These are phyloP conservation scores for Archilochus colubris DNA, from an alignment of 2,113 vertebrate species.

Conservation along the genomic window DNA sequence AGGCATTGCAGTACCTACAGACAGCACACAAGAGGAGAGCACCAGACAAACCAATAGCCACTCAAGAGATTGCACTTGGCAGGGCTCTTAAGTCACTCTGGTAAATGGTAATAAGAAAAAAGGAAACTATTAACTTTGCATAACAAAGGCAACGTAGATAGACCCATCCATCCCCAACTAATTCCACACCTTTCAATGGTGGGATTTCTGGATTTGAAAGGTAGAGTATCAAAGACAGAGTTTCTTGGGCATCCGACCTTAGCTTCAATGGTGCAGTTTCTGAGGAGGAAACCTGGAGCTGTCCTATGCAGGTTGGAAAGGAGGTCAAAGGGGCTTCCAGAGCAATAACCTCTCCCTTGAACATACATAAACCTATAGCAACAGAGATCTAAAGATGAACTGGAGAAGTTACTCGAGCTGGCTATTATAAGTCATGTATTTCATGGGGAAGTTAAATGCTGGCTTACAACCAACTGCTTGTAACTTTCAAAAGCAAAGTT, in stretches of 20 bases:
- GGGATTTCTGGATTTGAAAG: not conserved
- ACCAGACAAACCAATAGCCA: not conserved
- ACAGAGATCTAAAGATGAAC: not conserved
- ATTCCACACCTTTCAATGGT: not conserved
- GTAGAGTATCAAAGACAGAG: not conserved
- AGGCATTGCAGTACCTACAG: not conserved
- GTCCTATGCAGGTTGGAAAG: not conserved
- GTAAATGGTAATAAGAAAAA: not conserved
- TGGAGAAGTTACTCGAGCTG: not conserved
- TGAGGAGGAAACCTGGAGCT: not conserved
- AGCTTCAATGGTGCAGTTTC: not conserved
- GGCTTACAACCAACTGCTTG: not conserved
- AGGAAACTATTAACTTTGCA: not conserved
- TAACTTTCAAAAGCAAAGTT: not conserved
- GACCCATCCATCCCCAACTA: not conserved
- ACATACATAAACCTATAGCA: not conserved
- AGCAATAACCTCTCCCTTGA: not conserved
- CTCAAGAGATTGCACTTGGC: not conserved
- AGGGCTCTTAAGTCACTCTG: not conserved
- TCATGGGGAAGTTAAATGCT: not conserved
- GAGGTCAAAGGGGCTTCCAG: not conserved
- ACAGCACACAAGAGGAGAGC: not conserved
- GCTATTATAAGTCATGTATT: not conserved
- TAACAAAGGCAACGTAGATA: not conserved
- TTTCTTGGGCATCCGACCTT: not conserved